phyloP scores from a whole-genome alignment of 2,113 vertebrate species.

The Paramisgurnus dabryanus region DNA sequence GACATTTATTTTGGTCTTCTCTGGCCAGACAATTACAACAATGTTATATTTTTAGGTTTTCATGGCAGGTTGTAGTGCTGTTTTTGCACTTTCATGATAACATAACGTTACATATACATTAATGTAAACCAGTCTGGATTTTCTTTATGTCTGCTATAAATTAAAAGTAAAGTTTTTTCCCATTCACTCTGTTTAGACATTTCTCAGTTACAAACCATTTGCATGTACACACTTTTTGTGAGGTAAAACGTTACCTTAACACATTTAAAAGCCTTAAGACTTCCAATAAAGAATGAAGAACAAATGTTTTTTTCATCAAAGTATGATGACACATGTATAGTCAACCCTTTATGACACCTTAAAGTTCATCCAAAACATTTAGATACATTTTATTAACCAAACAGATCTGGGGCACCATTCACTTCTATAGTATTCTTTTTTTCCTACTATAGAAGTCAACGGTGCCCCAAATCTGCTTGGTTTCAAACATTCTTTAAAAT shows the following conservation, averaged over 20 bases:
- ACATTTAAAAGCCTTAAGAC: not conserved
- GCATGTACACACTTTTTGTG: not conserved
- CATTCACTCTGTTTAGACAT: not conserved
- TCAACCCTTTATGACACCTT: not conserved
- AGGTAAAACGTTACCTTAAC: too few species aligned
- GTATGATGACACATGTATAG: not conserved
- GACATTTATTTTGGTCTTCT: slow-evolving; percentile 9
- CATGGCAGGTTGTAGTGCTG: not conserved
- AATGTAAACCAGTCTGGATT: not conserved
- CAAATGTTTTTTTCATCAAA: not conserved
- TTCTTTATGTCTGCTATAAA: not conserved
- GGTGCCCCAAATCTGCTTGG: too few species aligned
- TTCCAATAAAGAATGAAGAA: not conserved
- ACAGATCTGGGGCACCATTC: too few species aligned
- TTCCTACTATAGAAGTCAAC: too few species aligned
- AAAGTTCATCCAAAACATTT: not conserved
- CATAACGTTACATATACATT: not conserved
- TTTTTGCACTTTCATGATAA: not conserved
- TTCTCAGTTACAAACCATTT: not conserved
- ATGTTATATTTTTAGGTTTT: not conserved
- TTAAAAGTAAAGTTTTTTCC: not conserved
- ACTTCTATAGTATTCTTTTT: too few species aligned
- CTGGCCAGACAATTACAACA: not conserved
- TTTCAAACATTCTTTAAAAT: too few species aligned
- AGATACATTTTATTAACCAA: too few species aligned